phyloP scores from a whole-genome alignment of 2,888 invertebrate genomes.

The Lasioglossum calceatum region DNA sequence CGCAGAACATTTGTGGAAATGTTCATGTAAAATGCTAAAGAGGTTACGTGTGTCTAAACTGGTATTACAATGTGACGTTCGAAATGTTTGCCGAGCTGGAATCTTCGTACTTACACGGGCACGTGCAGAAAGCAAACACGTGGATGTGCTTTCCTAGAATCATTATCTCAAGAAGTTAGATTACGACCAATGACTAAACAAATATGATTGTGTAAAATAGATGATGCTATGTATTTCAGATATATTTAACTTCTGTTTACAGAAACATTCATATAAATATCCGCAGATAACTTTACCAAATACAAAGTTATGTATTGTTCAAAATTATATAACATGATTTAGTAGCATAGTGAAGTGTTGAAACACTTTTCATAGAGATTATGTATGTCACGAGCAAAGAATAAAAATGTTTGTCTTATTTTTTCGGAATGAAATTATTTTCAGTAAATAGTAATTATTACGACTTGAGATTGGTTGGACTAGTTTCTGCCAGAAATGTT shows the following conservation, averaged over 20 bases:
- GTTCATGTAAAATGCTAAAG: neutral
- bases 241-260: neutral
- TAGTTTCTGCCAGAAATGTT: neutral
- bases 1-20: too few species aligned
- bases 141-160: neutral
- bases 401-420: neutral
- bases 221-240: too few species aligned
- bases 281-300: too few species aligned
- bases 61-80: too few species aligned
- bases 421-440: neutral
- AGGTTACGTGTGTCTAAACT: neutral
- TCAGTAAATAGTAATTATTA: neutral
- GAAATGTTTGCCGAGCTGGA: too few species aligned
- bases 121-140: neutral
- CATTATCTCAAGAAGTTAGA: neutral
- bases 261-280: too few species aligned
- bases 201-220: neutral
- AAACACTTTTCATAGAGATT: too few species aligned
- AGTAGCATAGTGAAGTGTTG: too few species aligned
- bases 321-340: too few species aligned
- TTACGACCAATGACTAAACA: neutral
- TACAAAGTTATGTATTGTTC: too few species aligned
- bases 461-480: neutral
- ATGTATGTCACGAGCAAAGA: neutral
- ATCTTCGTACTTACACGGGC: neutral